Evolutionary conservation across 2,113 vertebrate genomes (phyloP), one percentile per base, ranked within the genome.

Genomic region (Oenanthe melanoleuca): DNA sequence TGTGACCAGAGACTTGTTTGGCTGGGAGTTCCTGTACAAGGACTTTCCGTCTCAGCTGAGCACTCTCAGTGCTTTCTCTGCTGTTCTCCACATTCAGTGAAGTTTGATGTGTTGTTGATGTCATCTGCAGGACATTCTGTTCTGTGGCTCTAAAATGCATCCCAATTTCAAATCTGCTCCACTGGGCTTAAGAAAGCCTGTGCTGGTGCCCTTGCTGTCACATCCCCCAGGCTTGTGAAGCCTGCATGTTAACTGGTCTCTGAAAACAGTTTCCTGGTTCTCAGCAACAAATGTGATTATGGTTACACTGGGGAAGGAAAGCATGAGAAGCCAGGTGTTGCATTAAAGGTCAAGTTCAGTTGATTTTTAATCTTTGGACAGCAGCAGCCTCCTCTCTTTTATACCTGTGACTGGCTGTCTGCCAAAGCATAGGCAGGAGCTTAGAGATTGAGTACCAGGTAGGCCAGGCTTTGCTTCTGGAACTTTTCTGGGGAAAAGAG

Each of bases 281-380:
- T 69, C 53, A 31, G 77, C 79, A 72, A 9, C 80, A 92, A 92
- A 93, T 80, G 64, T 94, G 79, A 80, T 93, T 96, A 88, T 65
- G 44, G 66, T 95, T 93, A 89, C 40, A 34, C 78, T 92, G 90
- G 73, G 88, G 83, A 89, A 90, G 65, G 45, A 69, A 85, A 92
- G 84, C 57, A 40, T 26, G 3, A 64, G 33, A 70, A 95, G 71
- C 73, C 9, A 45, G 19, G 44, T 19, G 23, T 52, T 94, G 37
- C 56, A 74, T 93, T 94, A 96, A 94, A 79, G 90, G 89, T 93
- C 84, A 95, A 81, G 24, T 82, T 95, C 47, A 55, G 81, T 86
- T 90, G 89, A 93, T 92, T 92, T 95, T 80, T 95, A 94, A 93
- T 95, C 89, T 86, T 96, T 93, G 12, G 23, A 37, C 59, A 86